Conservation (phyloP, 2,888 invertebrate species). For the Heliconius ismenius region DNA sequence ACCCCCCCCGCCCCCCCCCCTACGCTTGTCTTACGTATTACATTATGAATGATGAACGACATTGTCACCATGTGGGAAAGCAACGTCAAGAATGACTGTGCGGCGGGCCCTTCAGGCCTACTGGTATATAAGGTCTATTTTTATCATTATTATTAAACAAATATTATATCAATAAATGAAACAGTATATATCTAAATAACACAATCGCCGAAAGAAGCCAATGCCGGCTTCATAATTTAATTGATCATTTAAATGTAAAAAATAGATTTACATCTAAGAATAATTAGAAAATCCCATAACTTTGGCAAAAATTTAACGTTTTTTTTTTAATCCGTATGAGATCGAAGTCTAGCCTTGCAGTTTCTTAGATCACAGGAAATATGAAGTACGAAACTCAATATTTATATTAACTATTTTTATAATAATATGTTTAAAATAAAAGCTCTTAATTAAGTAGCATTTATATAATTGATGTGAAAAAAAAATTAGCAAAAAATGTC, state of each 20-base stretch:
- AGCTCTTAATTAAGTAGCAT: slow-evolving; percentile 58
- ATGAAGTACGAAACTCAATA: slow-evolving; percentile 28
- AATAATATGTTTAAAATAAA: slow-evolving; percentile 46
- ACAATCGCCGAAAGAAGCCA: neutral
- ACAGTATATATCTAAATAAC: neutral
- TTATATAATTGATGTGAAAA: slow-evolving; percentile 77
- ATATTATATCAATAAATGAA: neutral
- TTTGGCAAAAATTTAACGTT: too few relatives aligned
- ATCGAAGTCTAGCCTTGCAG: neutral
- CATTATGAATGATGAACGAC: too few relatives aligned
- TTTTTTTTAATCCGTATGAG: too few relatives aligned
- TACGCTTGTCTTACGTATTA: too few relatives aligned
- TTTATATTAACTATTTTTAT: slow-evolving; percentile 40
- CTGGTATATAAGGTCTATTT: too few relatives aligned
- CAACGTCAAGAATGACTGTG: too few relatives aligned
- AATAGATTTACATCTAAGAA: too few relatives aligned
- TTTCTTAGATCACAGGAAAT: neutral
- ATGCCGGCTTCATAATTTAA: neutral
- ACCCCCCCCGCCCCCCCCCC: too few relatives aligned
- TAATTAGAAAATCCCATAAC: too few relatives aligned
- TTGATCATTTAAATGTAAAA: neutral
- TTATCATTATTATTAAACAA: too few relatives aligned
- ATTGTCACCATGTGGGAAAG: too few relatives aligned
- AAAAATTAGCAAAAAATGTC: slow-evolving; percentile 73
- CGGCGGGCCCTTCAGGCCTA: too few relatives aligned